These are phyloP conservation scores for Elegia similella DNA, from an alignment of 2,888 invertebrate species.

Conservation along the genomic window DNA sequence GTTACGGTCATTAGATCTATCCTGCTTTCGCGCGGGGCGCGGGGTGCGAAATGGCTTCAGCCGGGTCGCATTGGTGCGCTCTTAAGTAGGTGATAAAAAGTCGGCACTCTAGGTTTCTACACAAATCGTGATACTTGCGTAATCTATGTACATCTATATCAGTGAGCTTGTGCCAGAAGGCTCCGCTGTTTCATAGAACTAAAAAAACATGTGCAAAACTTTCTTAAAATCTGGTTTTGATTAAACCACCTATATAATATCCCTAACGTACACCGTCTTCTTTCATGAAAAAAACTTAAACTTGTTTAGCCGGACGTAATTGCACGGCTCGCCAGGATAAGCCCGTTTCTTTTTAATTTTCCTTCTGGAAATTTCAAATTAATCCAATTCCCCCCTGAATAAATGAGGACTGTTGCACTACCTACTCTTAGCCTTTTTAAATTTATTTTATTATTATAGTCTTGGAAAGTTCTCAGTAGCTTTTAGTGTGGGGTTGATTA, in stretches of 20 bases:
- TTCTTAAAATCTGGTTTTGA: too few species aligned
- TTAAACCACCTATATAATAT: background rate
- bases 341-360: conserved; percentile 71
- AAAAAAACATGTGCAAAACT: too few species aligned
- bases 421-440: conserved; percentile 37
- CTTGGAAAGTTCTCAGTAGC: conserved; percentile 38
- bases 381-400: conserved; percentile 65
- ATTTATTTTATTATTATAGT: conserved; percentile 50
- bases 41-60: too few species aligned
- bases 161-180: too few species aligned
- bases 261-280: background rate
- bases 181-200: too few species aligned
- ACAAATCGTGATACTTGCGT: too few species aligned
- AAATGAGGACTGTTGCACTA: conserved; percentile 59
- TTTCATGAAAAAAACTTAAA: conserved; percentile 32
- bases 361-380: conserved; percentile 69
- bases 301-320: conserved; percentile 56
- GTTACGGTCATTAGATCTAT: too few species aligned
- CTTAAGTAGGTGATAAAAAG: too few species aligned
- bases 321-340: conserved; percentile 60
- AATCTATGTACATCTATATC: too few species aligned
- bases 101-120: too few species aligned
- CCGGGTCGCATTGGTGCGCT: too few species aligned
- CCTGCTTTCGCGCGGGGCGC: too few species aligned
- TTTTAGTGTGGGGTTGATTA: conserved; percentile 46